phyloP scores from a whole-genome alignment of 2,888 invertebrate genomes.

The Choristoneura rosaceana region DNA sequence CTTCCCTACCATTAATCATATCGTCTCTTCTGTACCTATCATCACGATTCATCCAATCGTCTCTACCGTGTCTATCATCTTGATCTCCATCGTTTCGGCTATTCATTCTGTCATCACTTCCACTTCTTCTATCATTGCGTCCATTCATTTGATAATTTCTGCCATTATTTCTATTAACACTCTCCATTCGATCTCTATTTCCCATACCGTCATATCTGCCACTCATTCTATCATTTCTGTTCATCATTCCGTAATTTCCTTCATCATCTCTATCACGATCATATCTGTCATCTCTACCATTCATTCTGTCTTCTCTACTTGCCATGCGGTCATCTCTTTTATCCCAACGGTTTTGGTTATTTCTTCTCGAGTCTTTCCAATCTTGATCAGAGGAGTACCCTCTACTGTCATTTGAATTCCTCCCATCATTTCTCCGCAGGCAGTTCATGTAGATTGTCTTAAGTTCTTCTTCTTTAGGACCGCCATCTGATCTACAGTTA shows the following conservation, averaged over 20 bases:
- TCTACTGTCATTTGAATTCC: conserved; percentile 57
- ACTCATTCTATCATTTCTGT: conserved; percentile 46
- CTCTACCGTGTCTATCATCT: conserved; percentile 33
- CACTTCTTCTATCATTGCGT: conserved; percentile 36
- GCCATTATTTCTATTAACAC: conserved; percentile 28
- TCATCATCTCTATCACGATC: conserved; percentile 35
- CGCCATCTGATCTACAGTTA: conserved; percentile 86
- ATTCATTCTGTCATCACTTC: conserved; percentile 51
- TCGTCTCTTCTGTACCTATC: conserved; percentile 51
- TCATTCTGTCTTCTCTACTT: conserved; percentile 44
- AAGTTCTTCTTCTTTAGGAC: conserved; percentile 85
- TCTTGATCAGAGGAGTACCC: conserved; percentile 59
- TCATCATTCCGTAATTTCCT: conserved; percentile 25
- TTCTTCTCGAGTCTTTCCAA: conserved; percentile 59
- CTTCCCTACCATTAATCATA: conserved; percentile 55
- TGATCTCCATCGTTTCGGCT: conserved; percentile 48
- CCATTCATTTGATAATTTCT: conserved; percentile 32
- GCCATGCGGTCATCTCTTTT: conserved; percentile 51
- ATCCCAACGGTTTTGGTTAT: conserved; percentile 59
- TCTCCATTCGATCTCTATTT: conserved; percentile 38
- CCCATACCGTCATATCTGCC: conserved; percentile 49
- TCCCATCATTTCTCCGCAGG: conserved; percentile 74
- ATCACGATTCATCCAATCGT: conserved; percentile 49
- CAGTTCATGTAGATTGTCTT: conserved; percentile 86
- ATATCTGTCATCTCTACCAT: conserved; percentile 47